phyloP scores from a whole-genome alignment of 2,888 invertebrate species.

The Lissonota sp. region DNA sequence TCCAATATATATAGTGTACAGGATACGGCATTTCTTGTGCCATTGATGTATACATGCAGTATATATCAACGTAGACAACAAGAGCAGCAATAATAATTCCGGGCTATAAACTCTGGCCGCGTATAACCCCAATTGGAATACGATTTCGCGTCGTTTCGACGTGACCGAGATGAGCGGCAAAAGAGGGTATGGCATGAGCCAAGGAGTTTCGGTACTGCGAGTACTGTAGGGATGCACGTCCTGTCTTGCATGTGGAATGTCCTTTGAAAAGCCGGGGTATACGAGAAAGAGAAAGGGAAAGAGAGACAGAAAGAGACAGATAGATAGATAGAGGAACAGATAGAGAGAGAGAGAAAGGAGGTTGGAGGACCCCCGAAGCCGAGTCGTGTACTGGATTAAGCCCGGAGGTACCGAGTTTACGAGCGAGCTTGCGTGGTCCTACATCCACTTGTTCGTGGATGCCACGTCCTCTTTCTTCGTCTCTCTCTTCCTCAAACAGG shows the following conservation, averaged over 20 bases:
- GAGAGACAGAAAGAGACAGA: not conserved
- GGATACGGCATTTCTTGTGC: not conserved
- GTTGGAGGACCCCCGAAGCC: constrained; percentile 23
- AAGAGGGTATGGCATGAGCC: constrained; percentile 29
- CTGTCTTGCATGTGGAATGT: constrained; percentile 57
- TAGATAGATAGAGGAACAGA: constrained; percentile 4
- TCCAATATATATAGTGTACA: too few relatives aligned
- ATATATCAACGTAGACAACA: constrained; percentile 27
- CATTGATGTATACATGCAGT: constrained; percentile 11
- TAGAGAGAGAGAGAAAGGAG: constrained; percentile 7
- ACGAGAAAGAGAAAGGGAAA: not conserved
- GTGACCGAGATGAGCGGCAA: constrained; percentile 45
- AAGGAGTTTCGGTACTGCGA: constrained; percentile 38
- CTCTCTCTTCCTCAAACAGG: not conserved
- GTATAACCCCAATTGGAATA: constrained; percentile 66
- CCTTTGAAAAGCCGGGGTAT: constrained; percentile 20
- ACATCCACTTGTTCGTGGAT: constrained; percentile 56
- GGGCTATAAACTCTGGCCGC: constrained; percentile 59
- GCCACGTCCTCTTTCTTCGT: constrained; percentile 40
- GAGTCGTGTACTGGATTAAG: constrained; percentile 64
- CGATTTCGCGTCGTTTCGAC: constrained; percentile 58
- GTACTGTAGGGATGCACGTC: constrained; percentile 28
- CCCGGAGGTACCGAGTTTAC: constrained; percentile 60
- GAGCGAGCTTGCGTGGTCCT: constrained; percentile 42
- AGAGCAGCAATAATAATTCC: constrained; percentile 64